Evolutionary conservation across 2,888 invertebrate genomes (phyloP).

Genomic region (Agonopterix arenella): DNA sequence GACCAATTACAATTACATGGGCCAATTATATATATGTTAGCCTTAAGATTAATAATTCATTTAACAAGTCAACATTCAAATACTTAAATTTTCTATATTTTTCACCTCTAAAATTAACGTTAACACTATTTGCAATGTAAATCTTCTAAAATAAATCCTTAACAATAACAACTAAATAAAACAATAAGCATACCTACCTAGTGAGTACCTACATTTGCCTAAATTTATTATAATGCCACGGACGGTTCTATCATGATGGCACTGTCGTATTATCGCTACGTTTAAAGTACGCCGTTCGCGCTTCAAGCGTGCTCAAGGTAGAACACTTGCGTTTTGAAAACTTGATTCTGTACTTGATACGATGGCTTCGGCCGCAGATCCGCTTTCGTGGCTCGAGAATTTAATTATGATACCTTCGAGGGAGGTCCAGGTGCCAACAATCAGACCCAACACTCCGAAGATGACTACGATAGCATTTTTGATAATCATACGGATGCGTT

Average conservation of each 20-base stretch:
- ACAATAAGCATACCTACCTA: background rate
- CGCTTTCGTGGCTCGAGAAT: slow-evolving; percentile 43
- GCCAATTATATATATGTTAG: background rate
- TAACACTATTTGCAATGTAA: background rate
- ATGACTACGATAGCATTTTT: slow-evolving; percentile 80
- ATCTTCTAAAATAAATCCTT: no score
- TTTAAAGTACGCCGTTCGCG: no score
- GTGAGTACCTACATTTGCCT: background rate
- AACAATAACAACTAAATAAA: no score
- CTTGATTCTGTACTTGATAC: slow-evolving; percentile 11
- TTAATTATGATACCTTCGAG: slow-evolving; percentile 78
- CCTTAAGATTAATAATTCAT: background rate
- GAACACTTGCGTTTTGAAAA: background rate
- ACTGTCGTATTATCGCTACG: slow-evolving; percentile 15
- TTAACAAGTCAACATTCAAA: background rate
- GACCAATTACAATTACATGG: no score
- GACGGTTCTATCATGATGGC: slow-evolving; percentile 35
- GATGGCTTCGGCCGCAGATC: slow-evolving; percentile 11
- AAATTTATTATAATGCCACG: slow-evolving; percentile 15
- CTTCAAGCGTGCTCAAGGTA: background rate
- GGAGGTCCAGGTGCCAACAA: slow-evolving; percentile 84
- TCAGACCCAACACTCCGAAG: slow-evolving; percentile 81
- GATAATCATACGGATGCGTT: slow-evolving; percentile 74
- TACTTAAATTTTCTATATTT: background rate
- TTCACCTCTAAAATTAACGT: background rate